Conservation (phyloP, 2,888 invertebrate genomes). For the Rhingia rostrata region DNA sequence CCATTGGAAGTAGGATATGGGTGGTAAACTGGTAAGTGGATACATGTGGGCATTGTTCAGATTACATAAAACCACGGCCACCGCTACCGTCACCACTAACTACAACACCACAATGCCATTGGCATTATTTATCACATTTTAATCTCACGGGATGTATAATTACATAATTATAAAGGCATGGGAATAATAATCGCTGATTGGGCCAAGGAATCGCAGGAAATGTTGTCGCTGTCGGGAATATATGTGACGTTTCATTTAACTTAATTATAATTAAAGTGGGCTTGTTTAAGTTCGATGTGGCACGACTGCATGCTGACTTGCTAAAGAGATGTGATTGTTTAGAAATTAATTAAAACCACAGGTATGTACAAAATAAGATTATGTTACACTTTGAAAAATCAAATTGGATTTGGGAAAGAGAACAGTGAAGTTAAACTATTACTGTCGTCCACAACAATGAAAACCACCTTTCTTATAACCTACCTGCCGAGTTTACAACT, state of each 20-base stretch:
- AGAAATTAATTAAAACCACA: conserved; percentile 19
- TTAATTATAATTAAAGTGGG: conserved; percentile 59
- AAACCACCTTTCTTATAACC: too few relatives aligned
- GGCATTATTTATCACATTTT: conserved; percentile 73
- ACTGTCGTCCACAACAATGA: too few relatives aligned
- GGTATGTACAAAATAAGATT: background rate
- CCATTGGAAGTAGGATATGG: conserved; percentile 2
- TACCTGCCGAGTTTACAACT: too few relatives aligned
- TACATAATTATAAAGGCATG: conserved; percentile 66
- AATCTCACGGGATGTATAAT: conserved; percentile 74
- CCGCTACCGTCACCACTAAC: conserved; percentile 8
- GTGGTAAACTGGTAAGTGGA: background rate
- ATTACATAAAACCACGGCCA: conserved; percentile 48
- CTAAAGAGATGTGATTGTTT: conserved; percentile 31
- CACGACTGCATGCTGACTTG: conserved; percentile 16
- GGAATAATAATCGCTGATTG: conserved; percentile 31
- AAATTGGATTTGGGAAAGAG: too few relatives aligned
- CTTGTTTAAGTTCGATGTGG: conserved; percentile 47
- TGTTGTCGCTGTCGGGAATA: conserved; percentile 31
- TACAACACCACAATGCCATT: conserved; percentile 21
- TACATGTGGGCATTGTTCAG: conserved; percentile 9
- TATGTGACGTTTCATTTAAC: conserved; percentile 62
- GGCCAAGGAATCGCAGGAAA: conserved; percentile 36
- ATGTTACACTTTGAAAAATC: background rate
- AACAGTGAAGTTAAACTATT: too few relatives aligned